phyloP scores from a whole-genome alignment of 2,888 invertebrate genomes.

The Cephalotes varians region DNA sequence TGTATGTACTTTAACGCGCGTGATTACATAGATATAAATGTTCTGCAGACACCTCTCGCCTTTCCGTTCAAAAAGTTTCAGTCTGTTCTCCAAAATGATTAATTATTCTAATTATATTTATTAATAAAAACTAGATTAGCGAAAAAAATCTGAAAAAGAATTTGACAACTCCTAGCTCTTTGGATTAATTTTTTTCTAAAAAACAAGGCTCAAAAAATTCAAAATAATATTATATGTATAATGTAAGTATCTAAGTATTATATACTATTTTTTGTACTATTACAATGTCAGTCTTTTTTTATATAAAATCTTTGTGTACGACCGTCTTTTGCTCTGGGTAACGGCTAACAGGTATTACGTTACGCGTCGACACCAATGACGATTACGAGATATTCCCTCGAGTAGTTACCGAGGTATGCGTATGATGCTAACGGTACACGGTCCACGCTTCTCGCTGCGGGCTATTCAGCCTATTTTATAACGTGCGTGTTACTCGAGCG shows the following conservation, averaged over 20 bases:
- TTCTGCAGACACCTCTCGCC: neutral
- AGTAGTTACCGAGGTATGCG: constrained; percentile 75
- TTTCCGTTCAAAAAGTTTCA: neutral
- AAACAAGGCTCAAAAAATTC: neutral
- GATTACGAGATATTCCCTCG: constrained; percentile 70
- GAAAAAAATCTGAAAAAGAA: neutral
- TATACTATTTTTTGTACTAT: no score
- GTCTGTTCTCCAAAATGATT: neutral
- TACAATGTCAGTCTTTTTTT: neutral
- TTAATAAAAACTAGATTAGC: neutral
- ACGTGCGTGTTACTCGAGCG: constrained; percentile 45
- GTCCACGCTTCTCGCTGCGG: constrained; percentile 73
- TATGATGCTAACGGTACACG: constrained; percentile 83
- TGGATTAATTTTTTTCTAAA: neutral
- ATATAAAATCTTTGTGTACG: neutral
- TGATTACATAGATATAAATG: neutral
- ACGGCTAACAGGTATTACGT: constrained; percentile 46
- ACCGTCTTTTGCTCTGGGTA: neutral
- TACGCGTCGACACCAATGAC: constrained; percentile 13
- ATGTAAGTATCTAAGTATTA: neutral
- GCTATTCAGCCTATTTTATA: constrained; percentile 52
- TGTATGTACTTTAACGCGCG: neutral
- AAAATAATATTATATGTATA: neutral
- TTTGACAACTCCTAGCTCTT: neutral
- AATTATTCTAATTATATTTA: neutral